Conservation (phyloP, 2,888 invertebrate species). For the Tetropium fuscum region DNA sequence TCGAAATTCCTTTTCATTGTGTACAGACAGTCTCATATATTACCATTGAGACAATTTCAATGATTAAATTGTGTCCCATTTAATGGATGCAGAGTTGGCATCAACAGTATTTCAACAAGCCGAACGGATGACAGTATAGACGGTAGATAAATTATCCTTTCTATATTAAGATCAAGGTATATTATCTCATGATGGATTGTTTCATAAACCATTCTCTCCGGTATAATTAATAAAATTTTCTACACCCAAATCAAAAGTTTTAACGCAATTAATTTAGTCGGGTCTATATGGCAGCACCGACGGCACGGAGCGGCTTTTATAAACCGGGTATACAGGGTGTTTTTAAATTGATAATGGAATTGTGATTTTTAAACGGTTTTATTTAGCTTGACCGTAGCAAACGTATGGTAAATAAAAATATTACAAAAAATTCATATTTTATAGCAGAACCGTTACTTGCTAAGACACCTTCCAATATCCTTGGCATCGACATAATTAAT, state of each 20-base stretch:
- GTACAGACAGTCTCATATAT: constrained; percentile 11
- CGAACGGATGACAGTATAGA: constrained; percentile 18
- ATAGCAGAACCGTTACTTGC: too few relatives aligned
- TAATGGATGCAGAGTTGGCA: constrained; percentile 21
- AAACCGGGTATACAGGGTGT: too few relatives aligned
- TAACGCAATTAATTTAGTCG: too few relatives aligned
- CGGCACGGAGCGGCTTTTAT: too few relatives aligned
- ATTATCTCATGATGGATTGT: constrained; percentile 23
- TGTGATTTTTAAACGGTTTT: too few relatives aligned
- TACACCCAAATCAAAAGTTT: constrained; percentile 10
- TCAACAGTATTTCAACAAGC: constrained; percentile 6
- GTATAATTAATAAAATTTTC: constrained; percentile 19
- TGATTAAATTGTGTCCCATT: constrained; percentile 12
- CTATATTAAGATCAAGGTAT: constrained; percentile 47
- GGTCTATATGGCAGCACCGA: too few relatives aligned
- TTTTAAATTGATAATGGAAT: too few relatives aligned
- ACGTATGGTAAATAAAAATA: too few relatives aligned
- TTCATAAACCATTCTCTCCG: constrained; percentile 3
- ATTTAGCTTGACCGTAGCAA: too few relatives aligned
- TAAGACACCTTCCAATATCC: too few relatives aligned
- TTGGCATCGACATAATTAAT: too few relatives aligned
- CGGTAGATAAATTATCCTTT: constrained; percentile 31
- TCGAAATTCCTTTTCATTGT: not conserved
- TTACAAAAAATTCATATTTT: too few relatives aligned
- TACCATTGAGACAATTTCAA: not conserved